Percentiles rank a stretch among this genome's conserved stretches.
Evolutionary conservation across 2,888 invertebrate genomes (phyloP).

Genomic region (Amphiduros pacificus): DNA sequence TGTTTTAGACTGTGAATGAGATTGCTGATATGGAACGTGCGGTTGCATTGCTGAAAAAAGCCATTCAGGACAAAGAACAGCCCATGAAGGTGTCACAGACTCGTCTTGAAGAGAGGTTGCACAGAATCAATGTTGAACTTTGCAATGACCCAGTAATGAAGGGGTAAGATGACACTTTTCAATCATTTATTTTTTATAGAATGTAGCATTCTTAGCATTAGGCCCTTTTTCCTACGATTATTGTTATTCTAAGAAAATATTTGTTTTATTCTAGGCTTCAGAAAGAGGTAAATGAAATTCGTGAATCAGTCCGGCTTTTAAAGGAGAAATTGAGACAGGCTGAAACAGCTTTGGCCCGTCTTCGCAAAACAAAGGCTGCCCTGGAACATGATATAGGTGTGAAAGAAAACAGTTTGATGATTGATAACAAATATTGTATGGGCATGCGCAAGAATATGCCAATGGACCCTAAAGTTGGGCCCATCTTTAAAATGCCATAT

Average conservation of each 20-base stretch:
- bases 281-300: conserved; percentile 81
- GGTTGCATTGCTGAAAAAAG: conserved; percentile 82
- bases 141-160: conserved; percentile 84
- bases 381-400: conserved; percentile 83
- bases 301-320: conserved; percentile 78
- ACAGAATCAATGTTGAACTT: conserved; percentile 85
- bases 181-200: too few relatives aligned
- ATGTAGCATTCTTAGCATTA: too few relatives aligned
- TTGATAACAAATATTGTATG: conserved; percentile 91
- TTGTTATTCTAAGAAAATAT: too few relatives aligned
- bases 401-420: conserved; percentile 86
- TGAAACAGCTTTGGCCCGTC: conserved; percentile 57
- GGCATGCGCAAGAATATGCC: conserved; percentile 89
- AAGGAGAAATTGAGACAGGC: conserved; percentile 75
- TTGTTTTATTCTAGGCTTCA: conserved; percentile 72
- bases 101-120: conserved; percentile 83
- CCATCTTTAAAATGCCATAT: conserved; percentile 56
- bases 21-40: conserved; percentile 90
- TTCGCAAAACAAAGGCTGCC: conserved; percentile 79
- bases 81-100: conserved; percentile 70
- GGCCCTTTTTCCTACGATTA: too few relatives aligned
- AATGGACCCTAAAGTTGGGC: conserved; percentile 58
- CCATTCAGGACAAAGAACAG: conserved; percentile 79
- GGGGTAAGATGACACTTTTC: too few relatives aligned
- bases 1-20: conserved; percentile 84